These are phyloP conservation scores for Mesoclemmys tuberculata DNA, from an alignment of 2,113 vertebrate genomes.

Conservation along the genomic window DNA sequence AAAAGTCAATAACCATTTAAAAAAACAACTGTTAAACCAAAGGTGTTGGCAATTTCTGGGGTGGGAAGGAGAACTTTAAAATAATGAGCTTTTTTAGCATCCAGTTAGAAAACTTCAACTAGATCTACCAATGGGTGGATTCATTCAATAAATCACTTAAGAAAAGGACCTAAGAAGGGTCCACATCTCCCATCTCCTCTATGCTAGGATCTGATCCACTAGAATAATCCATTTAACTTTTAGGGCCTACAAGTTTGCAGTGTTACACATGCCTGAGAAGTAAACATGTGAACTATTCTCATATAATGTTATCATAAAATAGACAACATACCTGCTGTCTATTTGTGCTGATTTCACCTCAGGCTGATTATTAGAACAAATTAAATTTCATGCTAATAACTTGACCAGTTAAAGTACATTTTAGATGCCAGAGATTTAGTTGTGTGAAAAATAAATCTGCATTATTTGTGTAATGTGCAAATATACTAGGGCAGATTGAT, in stretches of 20 bases:
- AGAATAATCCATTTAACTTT: background rate
- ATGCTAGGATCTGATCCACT: fast-evolving
- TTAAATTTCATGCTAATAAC: background rate
- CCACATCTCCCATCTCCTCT: background rate
- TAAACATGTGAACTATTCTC: background rate
- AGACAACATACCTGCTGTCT: background rate
- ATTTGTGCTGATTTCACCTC: background rate
- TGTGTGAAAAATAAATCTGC: background rate
- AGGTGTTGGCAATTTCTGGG: background rate
- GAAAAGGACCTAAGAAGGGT: background rate
- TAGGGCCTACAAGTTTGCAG: background rate
- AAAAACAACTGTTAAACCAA: background rate
- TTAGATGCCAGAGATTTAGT: background rate
- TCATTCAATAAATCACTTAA: background rate
- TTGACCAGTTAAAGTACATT: background rate
- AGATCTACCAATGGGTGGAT: background rate
- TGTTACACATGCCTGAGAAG: background rate
- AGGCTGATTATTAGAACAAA: background rate
- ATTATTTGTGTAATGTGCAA: background rate
- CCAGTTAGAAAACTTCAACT: background rate
- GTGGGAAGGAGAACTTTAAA: too few relatives aligned
- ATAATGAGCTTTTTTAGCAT: background rate
- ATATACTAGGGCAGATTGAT: background rate
- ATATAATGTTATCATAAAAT: background rate
- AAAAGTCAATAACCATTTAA: background rate